phyloP scores from a whole-genome alignment of 2,888 invertebrate genomes.

The Drosophila pseudotalamancana region DNA sequence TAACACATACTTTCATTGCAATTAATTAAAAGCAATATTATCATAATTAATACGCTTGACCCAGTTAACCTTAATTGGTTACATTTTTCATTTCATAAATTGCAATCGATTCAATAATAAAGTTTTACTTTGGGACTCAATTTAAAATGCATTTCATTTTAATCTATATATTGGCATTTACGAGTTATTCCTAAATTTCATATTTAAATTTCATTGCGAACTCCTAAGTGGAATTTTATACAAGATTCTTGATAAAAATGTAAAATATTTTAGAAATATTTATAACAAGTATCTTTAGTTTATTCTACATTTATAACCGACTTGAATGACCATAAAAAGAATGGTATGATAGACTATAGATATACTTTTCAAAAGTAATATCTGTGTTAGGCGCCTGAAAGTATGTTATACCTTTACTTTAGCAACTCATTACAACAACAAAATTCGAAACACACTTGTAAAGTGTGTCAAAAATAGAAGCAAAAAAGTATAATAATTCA shows the following conservation, averaged over 20 bases:
- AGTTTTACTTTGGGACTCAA: not conserved
- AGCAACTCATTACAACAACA: no score
- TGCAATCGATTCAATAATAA: not conserved
- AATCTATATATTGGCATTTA: not conserved
- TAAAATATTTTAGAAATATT: not conserved
- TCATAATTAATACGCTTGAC: conserved; percentile 32
- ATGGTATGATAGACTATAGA: no score
- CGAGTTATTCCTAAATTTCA: no score
- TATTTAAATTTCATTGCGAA: not conserved
- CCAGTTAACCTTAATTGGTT: conserved; percentile 29
- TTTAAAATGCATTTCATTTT: conserved; percentile 5
- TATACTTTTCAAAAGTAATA: no score
- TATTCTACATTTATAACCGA: no score
- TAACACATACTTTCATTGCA: not conserved
- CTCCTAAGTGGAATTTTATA: conserved; percentile 19
- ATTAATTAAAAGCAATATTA: conserved; percentile 32
- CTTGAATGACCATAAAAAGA: no score
- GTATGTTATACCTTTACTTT: no score
- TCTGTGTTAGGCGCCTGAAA: no score
- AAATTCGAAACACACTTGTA: no score
- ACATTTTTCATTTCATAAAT: conserved; percentile 15
- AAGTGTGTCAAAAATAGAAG: not conserved
- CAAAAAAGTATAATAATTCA: no score
- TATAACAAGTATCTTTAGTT: no score
- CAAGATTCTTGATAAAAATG: not conserved